Evolutionary conservation across 2,888 invertebrate species (phyloP).

Genomic region (Hedychridium roseum): DNA sequence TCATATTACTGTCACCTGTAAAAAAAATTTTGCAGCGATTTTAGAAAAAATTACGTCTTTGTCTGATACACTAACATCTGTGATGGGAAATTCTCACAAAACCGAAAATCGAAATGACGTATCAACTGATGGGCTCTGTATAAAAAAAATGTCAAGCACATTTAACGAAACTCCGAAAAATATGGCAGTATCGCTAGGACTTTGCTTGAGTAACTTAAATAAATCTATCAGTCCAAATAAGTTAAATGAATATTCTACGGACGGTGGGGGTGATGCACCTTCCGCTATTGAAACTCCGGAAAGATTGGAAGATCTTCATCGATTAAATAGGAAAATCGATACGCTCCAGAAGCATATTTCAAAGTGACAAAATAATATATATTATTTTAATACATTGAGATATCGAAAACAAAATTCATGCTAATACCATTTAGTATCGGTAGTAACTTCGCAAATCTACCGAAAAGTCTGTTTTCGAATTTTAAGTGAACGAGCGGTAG

Average conservation of each 20-base stretch:
- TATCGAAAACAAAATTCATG: no score
- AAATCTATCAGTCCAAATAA: conserved; percentile 12
- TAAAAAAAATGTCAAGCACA: not conserved
- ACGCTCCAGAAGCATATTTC: conserved; percentile 20
- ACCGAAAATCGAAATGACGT: not conserved
- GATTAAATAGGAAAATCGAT: conserved; percentile 34
- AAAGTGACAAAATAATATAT: not conserved
- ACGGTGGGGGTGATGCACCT: conserved; percentile 49
- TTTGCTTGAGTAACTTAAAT: conserved; percentile 18
- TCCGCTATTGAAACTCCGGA: conserved; percentile 38
- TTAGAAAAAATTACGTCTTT: conserved; percentile 39
- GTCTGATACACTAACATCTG: conserved; percentile 37
- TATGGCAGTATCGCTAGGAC: conserved; percentile 7
- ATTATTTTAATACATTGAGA: no score
- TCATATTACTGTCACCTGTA: no score
- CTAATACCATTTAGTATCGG: not conserved
- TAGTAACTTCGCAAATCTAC: not conserved
- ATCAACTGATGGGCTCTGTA: not conserved
- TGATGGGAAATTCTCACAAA: not conserved
- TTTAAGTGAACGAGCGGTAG: not conserved
- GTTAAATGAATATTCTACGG: conserved; percentile 36
- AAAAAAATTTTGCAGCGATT: conserved; percentile 42
- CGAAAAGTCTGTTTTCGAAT: not conserved
- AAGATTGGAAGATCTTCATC: conserved; percentile 31
- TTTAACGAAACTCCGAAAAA: not conserved